Base-by-base conservation (phyloP, 2,888 invertebrate genomes). In the Aporophyla nigra region DNA sequence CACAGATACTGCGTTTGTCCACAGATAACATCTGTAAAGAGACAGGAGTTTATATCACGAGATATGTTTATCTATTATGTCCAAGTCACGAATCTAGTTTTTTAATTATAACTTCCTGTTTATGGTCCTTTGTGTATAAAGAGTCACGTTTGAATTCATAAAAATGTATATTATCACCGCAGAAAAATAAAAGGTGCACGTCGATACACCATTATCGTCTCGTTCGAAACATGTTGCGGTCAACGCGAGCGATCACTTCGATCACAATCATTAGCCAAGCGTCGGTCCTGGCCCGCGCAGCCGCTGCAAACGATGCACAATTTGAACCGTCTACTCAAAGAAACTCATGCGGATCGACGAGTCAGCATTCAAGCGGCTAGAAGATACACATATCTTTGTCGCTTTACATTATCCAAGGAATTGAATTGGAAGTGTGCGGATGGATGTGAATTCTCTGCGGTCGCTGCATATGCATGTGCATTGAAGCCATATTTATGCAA, bases 151-250 rank as follows among this genome's bases (percentile, higher is more conserved):
- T 90, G 86, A 90, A 93, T 91, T 92, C 90, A 93, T 92, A 91
- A 89, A 90, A 91, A 90, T 87, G 87, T 92, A 78, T 91, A 91
- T 88, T 90, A 90, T 92, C 90, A 93, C 91, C 92, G 90, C 93
- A 93, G 91, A 92, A 91, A n/a, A 93, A 93, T 92, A 93, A 93
- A 94, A 93, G 88, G 89, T 91, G 90, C 86, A 88, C 91, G 89
- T 90, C 86, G 89, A 91, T 91, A 89, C 85, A 90, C 92, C 94
- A 95, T 96, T 96, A 96, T 94, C 95, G 92, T 95, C 96, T 95
- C 93, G 94, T 96, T 95, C 90, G 86, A 89, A 93, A 92, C 93
- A 93, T 94, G 95, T 95, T 96, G 96, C 88, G 96, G 96, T 96
- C 90, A 92, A 90, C 86, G 90, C 92, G 88, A 92, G 92, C 93